Evolutionary conservation across 2,797 vertebrate genomes (phyloP).

Genomic region (Fistularia commersonii): DNA sequence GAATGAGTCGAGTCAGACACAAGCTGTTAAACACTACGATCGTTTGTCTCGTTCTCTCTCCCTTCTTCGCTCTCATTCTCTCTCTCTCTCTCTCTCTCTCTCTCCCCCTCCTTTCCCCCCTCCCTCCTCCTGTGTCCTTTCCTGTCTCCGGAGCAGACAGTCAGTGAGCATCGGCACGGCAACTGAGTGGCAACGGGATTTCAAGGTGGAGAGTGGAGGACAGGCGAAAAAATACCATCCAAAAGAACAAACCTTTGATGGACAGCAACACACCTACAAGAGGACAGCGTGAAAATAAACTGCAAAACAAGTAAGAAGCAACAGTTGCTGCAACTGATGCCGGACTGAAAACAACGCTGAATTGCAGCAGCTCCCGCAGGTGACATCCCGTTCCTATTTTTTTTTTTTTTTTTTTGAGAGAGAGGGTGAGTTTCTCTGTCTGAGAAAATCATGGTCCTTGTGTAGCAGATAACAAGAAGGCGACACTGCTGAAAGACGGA

Average conservation of each 20-base stretch:
- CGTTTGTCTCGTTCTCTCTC: conserved; percentile 15
- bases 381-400: conserved; percentile 1
- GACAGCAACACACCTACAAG: too few species aligned
- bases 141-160: conserved; percentile 50
- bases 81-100: conserved; percentile 6
- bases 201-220: conserved; percentile 1
- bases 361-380: conserved; percentile 11
- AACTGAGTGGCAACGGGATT: conserved; percentile 22
- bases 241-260: too few species aligned
- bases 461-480: conserved; percentile 11
- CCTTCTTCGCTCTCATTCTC: not conserved
- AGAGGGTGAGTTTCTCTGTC: too few species aligned
- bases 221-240: conserved; percentile 10
- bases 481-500: not conserved
- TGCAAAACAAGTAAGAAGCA: conserved; percentile 32
- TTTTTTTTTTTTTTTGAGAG: too few species aligned
- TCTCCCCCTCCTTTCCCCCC: not conserved
- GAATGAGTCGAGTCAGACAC: conserved; percentile 74
- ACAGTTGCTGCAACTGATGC: conserved; percentile 45
- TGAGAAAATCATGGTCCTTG: conserved; percentile 6
- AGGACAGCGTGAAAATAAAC: conserved; percentile 4
- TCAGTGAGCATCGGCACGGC: conserved; percentile 49
- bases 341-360: not conserved
- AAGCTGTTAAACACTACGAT: conserved; percentile 52
- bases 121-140: conserved; percentile 13